Conservation (phyloP, 2,888 invertebrate species). For the Miltochrista miniata region DNA sequence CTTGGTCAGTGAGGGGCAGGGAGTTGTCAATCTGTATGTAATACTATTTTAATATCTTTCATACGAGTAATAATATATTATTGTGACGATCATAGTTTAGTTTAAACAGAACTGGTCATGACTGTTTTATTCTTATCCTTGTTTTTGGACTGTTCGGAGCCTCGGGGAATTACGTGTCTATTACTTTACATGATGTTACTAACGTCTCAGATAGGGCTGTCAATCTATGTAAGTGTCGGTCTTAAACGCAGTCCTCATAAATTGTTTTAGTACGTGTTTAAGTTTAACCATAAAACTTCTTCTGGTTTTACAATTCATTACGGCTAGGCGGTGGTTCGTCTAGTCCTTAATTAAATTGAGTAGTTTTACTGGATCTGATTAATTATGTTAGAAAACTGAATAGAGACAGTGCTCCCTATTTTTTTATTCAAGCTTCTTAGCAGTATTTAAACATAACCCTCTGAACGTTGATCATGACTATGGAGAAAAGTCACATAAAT, state of each 20-base stretch:
- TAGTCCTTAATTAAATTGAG: neutral
- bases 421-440: too few relatives aligned
- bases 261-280: neutral
- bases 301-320: neutral
- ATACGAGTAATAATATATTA: neutral
- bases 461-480: too few relatives aligned
- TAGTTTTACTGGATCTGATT: too few relatives aligned
- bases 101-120: neutral
- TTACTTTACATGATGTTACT: neutral
- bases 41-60: too few relatives aligned
- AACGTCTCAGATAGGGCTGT: slow-evolving; percentile 1
- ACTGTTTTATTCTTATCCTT: neutral
- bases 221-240: neutral
- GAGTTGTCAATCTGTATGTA: too few relatives aligned
- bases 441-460: too few relatives aligned
- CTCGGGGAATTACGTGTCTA: slow-evolving; percentile 2
- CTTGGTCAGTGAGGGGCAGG: too few relatives aligned
- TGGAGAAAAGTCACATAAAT: too few relatives aligned
- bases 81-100: neutral
- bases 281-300: neutral
- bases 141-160: neutral
- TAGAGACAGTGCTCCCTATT: too few relatives aligned
- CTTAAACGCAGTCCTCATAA: slow-evolving; percentile 6
- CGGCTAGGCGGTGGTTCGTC: neutral
- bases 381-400: too few relatives aligned